Conservation (phyloP, 2,888 invertebrate species). For the Callimorpha dominula region DNA sequence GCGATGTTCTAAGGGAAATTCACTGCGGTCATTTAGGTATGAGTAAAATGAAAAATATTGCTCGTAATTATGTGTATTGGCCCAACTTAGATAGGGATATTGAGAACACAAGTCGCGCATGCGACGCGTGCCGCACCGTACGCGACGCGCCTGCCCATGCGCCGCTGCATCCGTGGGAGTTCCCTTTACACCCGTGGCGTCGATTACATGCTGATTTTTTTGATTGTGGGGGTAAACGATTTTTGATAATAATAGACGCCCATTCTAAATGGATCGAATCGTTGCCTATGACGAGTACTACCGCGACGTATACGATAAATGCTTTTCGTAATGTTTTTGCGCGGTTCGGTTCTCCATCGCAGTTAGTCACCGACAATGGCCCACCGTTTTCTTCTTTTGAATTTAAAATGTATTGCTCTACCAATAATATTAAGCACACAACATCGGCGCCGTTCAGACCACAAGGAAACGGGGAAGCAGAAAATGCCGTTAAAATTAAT, state of each 20-base stretch:
- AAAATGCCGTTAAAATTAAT: not conserved
- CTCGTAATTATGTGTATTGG: conserved; percentile 7
- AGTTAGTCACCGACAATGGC: not conserved
- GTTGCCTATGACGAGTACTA: too few species aligned
- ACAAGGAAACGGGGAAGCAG: not conserved
- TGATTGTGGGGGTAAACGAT: not conserved
- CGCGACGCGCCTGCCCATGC: conserved; percentile 4
- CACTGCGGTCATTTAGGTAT: conserved; percentile 6
- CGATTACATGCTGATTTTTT: conserved; percentile 3
- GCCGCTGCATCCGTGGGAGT: conserved; percentile 11
- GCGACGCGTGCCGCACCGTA: not conserved
- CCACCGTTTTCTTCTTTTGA: not conserved
- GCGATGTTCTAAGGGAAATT: conserved; percentile 1
- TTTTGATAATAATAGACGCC: not conserved
- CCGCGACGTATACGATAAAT: not conserved
- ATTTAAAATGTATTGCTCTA: too few species aligned
- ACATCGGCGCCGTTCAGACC: not conserved
- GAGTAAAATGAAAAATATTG: conserved; percentile 5
- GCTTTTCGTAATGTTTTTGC: not conserved
- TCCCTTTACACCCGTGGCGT: conserved; percentile 5
- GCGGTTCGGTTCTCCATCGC: not conserved
- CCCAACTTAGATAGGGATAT: conserved; percentile 4
- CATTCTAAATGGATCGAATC: too few species aligned
- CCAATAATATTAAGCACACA: not conserved
- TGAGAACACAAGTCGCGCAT: not conserved